phyloP scores from a whole-genome alignment of 2,113 vertebrate species.

The Saccopteryx leptura region DNA sequence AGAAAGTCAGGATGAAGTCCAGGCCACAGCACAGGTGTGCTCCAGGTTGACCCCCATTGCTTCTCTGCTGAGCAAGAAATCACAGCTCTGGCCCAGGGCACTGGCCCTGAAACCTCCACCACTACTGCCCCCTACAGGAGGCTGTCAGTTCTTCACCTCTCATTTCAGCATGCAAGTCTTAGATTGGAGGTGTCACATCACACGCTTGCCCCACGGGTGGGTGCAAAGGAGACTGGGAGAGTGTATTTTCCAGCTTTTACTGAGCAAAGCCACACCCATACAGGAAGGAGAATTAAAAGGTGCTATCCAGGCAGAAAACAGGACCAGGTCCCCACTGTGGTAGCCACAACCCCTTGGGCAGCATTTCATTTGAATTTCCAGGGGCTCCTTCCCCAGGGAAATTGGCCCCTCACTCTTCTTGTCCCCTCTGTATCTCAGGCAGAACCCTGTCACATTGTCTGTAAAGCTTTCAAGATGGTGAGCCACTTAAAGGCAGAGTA shows the following conservation, averaged over 20 bases:
- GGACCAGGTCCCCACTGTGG: not conserved
- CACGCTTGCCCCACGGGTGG: no score
- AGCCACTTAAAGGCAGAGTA: not conserved
- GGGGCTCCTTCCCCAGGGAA: not conserved
- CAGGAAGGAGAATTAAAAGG: not conserved
- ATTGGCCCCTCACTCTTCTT: not conserved
- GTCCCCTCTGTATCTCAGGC: not conserved
- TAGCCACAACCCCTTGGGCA: not conserved
- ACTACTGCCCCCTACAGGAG: not conserved
- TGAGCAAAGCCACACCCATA: not conserved
- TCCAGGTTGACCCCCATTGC: not conserved
- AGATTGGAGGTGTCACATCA: not conserved
- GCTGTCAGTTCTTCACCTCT: not conserved
- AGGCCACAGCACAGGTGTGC: not conserved
- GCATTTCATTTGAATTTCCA: not conserved
- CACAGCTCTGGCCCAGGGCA: not conserved
- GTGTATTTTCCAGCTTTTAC: not conserved
- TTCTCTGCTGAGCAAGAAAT: not conserved
- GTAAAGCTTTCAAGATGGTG: not conserved
- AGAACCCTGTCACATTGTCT: not conserved
- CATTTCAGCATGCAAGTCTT: not conserved
- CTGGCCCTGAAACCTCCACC: not conserved
- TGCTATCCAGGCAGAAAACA: not conserved
- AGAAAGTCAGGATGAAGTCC: not conserved
- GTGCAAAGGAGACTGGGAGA: not conserved